Evolutionary conservation across 2,888 invertebrate species (phyloP), one percentile per base, ranked within the genome.

Genomic region (Autographa pulchrina): DNA sequence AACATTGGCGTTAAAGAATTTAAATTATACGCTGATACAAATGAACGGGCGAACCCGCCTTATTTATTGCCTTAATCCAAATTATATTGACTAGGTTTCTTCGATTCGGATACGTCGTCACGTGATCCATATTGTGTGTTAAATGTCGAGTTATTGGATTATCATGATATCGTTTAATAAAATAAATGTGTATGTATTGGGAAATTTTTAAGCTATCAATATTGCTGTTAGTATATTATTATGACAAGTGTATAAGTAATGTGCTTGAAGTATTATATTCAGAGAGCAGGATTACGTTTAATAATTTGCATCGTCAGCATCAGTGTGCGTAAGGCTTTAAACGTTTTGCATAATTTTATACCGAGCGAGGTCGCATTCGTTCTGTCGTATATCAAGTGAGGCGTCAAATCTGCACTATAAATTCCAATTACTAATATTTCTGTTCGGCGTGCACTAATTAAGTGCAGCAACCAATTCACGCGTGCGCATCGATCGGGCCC

Each of bases 1-100:
- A 95, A 95, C 96, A 96, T 95, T 95, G 95, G 96, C 96, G 96
- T 95, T 95, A 96, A 96, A 96, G 95, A 95, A 95, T 95, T 96
- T 96, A 96, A 96, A 95, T 96, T 96, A 95, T 96, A 95, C 91
- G 90, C 93, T 90, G 95, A 95, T 95, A 96, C 96, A 96, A 96
- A 96, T 95, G 95, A 94, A 95, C 94, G 92, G 90, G 92, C 93
- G 90, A 94, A 92, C 91, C 87, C 90, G 90, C 84, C 92, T 94
- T 94, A 95, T 95, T 95, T 95, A 96, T 95, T 92, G 88, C 94
- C 85, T 92, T 95, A 96, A 96, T 96, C 95, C 94, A 92, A 94
- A 93, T 94, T 93, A 93, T 95, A 93, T 93, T 91, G 93, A 94
- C 93, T 94, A 94, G 93, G 91, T 92, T 92, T 92, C 90, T 92